Percentiles rank a stretch among this genome's conserved stretches.
Conservation (phyloP, 2,888 invertebrate species). For the Campoletis raptor region DNA sequence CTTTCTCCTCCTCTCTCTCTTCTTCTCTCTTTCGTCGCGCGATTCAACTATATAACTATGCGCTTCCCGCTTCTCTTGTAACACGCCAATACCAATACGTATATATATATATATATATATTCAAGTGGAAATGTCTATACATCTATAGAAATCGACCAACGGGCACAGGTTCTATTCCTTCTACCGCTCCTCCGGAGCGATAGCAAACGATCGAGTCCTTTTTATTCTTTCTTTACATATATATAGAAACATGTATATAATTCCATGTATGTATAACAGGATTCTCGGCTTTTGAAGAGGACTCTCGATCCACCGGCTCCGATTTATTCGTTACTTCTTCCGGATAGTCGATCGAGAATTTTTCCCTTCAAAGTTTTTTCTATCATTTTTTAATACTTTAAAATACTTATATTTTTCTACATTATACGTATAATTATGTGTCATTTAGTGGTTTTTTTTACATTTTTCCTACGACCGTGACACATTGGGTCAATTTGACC, state of each 20-base stretch:
- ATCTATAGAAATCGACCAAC: conserved; percentile 10
- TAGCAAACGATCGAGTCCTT: conserved; percentile 43
- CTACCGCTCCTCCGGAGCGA: conserved; percentile 49
- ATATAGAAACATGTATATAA: conserved; percentile 9
- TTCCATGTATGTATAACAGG: not conserved
- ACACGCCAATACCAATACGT: conserved; percentile 41
- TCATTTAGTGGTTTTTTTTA: not conserved
- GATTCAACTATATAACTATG: conserved; percentile 47
- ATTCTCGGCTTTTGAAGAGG: conserved; percentile 29
- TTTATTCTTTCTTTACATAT: conserved; percentile 6
- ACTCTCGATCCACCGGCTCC: conserved; percentile 28
- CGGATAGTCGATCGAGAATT: conserved; percentile 34
- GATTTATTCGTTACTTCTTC: conserved; percentile 50
- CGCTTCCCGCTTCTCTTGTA: conserved; percentile 44
- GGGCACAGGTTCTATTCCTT: conserved; percentile 60
- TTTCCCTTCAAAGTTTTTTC: not conserved
- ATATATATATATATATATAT: not conserved
- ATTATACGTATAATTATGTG: not conserved
- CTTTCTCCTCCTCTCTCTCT: conserved; percentile 33
- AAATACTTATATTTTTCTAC: not conserved
- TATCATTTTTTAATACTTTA: not conserved
- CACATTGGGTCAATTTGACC: no score
- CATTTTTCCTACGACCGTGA: not conserved
- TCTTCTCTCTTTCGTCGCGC: conserved; percentile 27
- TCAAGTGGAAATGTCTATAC: not conserved